A percentile compares a stretch with the other conserved stretches of the same genome.
Evolutionary conservation across 2,797 vertebrate genomes (phyloP).

Genomic region (Iguana delicatissima): DNA sequence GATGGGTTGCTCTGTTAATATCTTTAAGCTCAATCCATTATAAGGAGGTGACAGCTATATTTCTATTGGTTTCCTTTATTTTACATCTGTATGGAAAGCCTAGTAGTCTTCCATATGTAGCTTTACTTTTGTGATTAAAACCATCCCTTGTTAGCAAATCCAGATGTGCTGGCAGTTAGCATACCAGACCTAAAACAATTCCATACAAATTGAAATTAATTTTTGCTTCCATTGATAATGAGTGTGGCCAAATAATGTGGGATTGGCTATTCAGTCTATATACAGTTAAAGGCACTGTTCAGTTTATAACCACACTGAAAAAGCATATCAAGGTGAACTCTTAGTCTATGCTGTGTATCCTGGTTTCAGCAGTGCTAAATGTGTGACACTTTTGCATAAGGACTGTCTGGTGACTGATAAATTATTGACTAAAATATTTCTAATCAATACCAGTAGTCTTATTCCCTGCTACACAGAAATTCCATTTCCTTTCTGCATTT

Average conservation of each 20-base stretch:
- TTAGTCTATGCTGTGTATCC: conserved; percentile 23
- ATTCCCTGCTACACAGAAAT: not conserved
- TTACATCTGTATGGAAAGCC: conserved; percentile 36
- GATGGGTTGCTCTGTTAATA: not conserved
- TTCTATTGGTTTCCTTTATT: conserved; percentile 37
- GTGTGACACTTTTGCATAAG: not conserved
- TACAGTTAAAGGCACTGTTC: conserved; percentile 30
- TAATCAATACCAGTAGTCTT: not conserved
- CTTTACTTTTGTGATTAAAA: conserved; percentile 34
- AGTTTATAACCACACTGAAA: conserved; percentile 9
- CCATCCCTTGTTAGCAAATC: conserved; percentile 53
- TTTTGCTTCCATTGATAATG: conserved; percentile 53
- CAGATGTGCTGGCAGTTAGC: conserved; percentile 51
- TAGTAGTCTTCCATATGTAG: conserved; percentile 57
- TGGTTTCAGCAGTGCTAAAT: conserved; percentile 21
- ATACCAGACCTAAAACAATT: conserved; percentile 45
- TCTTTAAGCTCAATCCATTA: not conserved
- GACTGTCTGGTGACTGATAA: not conserved
- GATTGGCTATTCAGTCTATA: conserved; percentile 17
- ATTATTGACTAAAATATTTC: not conserved
- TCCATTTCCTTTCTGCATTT: not conserved
- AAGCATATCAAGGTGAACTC: not conserved
- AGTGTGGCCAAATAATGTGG: conserved; percentile 40
- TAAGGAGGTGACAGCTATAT: not conserved
- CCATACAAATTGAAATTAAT: conserved; percentile 26